Evolutionary conservation across 2,888 invertebrate species (phyloP), one percentile per base, ranked within the genome.

Genomic region (Allolobophora icterica): DNA sequence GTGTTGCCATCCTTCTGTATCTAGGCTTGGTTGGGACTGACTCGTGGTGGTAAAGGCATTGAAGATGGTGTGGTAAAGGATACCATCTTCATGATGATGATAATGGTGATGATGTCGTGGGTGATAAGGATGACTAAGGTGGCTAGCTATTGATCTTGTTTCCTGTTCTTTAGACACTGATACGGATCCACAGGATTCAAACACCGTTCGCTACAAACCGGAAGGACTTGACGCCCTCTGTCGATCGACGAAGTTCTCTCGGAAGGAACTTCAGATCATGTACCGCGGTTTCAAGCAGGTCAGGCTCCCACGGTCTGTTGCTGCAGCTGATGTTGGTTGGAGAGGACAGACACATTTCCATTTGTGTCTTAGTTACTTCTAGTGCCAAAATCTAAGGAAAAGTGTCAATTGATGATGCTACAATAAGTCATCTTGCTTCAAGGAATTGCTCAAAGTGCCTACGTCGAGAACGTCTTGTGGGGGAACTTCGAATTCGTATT

Each of bases 211-310:
- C 93, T 98, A 98, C 96, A 97, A 98, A 94, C 99, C 99, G 58
- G 98, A 98, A 96, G 98, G 98, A 93, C 96, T 99, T 95, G 98
- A 98, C 94, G 97, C 98, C 92, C 96, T 99, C 93, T 97, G 98
- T 95, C 97, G 97, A 94, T 97, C 97, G 92, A 99, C 99, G 89
- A 97, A 98, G 94, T 99, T 99, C 96, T 97, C 97, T 84, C 94
- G 94, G 90, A 95, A 95, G 92, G 99, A 99, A 96, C 97, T 99
- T 94, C 98, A 99, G 96, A 97, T 98, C 94, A 97, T 99, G 96
- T 99, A 99, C 96, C 97, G 99, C 93, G 98, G 98, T 92, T 98
- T 99, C 96, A 99, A 99, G 96, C 98, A 98, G 93, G 98, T 87
- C 38, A 87, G 87, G 24, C 52, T 52, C 24, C 17, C 71, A 71